Evolutionary conservation across 2,113 vertebrate species (phyloP).

Genomic region (Oreocharis arfaki): DNA sequence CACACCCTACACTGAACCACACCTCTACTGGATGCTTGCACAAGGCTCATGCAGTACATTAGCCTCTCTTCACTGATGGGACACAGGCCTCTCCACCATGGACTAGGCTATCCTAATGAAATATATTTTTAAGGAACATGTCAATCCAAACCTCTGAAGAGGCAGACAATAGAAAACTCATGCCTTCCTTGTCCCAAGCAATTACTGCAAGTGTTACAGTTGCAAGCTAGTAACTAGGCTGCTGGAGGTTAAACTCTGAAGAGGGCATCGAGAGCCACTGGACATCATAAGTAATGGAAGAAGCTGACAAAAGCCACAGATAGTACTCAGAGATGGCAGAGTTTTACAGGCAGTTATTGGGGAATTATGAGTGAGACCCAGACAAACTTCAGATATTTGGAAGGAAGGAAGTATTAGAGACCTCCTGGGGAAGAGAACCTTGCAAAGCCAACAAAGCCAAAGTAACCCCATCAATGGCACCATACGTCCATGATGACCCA

Average conservation of each 20-base stretch:
- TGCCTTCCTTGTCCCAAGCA: neutral
- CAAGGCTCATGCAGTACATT: neutral
- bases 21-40: neutral
- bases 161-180: neutral
- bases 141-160: neutral
- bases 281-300: neutral
- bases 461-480: neutral
- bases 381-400: neutral
- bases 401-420: neutral
- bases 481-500: rapidly evolving
- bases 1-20: neutral
- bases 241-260: neutral
- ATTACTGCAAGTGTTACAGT: neutral
- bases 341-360: neutral
- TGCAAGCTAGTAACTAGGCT: neutral
- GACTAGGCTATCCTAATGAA: neutral
- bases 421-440: neutral
- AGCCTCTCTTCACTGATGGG: neutral
- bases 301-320: neutral
- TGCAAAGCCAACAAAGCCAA: neutral
- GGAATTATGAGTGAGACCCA: neutral
- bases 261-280: neutral
- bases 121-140: neutral
- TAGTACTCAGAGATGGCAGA: neutral
- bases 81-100: neutral